phyloP scores from a whole-genome alignment of 2,113 vertebrate genomes.

The Thamnaconus septentrionalis region DNA sequence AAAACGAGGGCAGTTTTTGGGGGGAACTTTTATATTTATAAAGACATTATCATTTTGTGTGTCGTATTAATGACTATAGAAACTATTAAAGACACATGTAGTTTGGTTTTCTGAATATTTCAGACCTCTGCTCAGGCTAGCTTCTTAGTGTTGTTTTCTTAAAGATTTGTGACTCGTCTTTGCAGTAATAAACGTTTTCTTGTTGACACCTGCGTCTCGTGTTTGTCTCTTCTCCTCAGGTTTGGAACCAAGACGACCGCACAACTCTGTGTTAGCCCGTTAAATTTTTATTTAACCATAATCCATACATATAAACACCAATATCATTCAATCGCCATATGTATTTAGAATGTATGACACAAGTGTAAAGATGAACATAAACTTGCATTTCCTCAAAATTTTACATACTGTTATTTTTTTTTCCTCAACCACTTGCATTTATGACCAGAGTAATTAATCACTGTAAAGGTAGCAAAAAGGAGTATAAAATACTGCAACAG shows the following conservation, averaged over 20 bases:
- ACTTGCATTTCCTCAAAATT: constrained; percentile 44
- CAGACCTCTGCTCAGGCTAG: constrained; percentile 86
- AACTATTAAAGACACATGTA: constrained; percentile 84
- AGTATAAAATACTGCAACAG: constrained; percentile 65
- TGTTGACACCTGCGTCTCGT: constrained; percentile 63
- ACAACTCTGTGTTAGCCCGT: constrained; percentile 35
- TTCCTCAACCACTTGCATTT: constrained; percentile 2
- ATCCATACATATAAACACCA: constrained; percentile 60
- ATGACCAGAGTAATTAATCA: constrained; percentile 28
- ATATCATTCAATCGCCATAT: constrained; percentile 47
- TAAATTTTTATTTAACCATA: constrained; percentile 66
- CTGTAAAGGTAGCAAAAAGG: constrained; percentile 59
- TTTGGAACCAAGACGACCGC: not conserved
- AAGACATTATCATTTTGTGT: constrained; percentile 81
- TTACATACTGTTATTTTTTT: constrained; percentile 5
- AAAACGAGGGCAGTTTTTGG: constrained; percentile 68
- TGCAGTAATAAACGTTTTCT: constrained; percentile 84
- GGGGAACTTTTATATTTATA: constrained; percentile 85
- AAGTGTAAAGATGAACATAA: constrained; percentile 39
- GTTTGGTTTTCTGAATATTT: constrained; percentile 87
- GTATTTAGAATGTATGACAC: constrained; percentile 47
- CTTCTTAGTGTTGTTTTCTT: constrained; percentile 85
- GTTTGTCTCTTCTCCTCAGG: constrained; percentile 5
- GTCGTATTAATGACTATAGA: constrained; percentile 79
- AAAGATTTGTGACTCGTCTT: constrained; percentile 84